These are phyloP conservation scores for Tachycineta bicolor DNA, from an alignment of 2,113 vertebrate genomes.

Conservation along the genomic window DNA sequence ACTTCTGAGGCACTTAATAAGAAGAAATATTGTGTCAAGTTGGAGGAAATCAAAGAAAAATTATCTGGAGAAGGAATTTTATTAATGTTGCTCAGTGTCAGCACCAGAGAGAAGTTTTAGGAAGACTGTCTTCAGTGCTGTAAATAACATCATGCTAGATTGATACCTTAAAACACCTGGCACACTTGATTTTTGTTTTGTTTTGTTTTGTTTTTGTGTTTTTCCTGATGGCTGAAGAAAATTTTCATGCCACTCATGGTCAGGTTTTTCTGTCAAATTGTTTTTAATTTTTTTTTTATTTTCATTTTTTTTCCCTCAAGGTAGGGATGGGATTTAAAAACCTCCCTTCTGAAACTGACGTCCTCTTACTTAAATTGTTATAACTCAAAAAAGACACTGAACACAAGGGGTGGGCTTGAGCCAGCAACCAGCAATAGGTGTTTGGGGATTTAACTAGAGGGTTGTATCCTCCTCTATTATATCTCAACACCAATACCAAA, in stretches of 20 bases:
- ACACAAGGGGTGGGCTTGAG: background rate
- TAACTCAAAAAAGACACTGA: background rate
- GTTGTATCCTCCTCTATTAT: background rate
- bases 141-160: background rate
- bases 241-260: background rate
- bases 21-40: background rate
- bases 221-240: background rate
- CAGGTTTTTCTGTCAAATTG: background rate
- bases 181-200: background rate
- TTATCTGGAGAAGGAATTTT: background rate
- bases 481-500: background rate
- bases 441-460: background rate
- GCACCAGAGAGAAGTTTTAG: background rate
- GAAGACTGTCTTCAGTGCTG: background rate
- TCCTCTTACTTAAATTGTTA: background rate
- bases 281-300: background rate
- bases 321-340: background rate
- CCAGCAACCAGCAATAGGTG: background rate
- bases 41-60: background rate
- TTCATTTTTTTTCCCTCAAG: rapidly evolving
- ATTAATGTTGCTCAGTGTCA: background rate
- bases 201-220: too few relatives aligned
- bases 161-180: background rate
- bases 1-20: background rate
- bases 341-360: background rate